These are phyloP conservation scores for Caenorhabditis doughertyi DNA, from an alignment of 2,888 invertebrate genomes.

Conservation along the genomic window DNA sequence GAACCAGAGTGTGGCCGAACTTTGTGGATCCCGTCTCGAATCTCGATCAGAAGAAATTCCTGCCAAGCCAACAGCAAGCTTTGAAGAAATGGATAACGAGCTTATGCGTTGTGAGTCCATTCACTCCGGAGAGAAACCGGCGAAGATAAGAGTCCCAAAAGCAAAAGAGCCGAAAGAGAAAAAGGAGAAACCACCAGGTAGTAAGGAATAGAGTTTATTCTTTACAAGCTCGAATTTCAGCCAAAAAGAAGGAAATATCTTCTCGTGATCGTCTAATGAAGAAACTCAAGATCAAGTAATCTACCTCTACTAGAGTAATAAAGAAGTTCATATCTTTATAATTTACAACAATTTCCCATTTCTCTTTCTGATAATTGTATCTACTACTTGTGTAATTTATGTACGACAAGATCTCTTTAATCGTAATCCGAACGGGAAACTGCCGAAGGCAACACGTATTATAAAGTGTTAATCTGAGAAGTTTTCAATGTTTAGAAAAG, in stretches of 20 bases:
- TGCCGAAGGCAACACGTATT: not conserved
- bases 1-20: conserved; percentile 33
- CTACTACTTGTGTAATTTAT: not conserved
- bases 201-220: not conserved
- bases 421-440: not conserved
- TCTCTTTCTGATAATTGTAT: not conserved
- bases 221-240: conserved; percentile 22
- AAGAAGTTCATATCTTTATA: not conserved
- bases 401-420: not conserved
- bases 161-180: conserved; percentile 25
- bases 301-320: conserved; percentile 22
- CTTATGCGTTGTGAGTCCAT: conserved; percentile 39
- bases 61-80: conserved; percentile 2
- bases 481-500: not conserved
- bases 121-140: conserved; percentile 21
- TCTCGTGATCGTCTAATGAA: conserved; percentile 45
- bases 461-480: not conserved
- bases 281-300: conserved; percentile 43
- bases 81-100: conserved; percentile 36
- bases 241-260: conserved; percentile 18
- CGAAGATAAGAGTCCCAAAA: not conserved
- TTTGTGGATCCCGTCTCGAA: conserved; percentile 30
- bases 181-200: conserved; percentile 22
- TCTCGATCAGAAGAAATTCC: conserved; percentile 19
- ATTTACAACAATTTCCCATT: not conserved